Conservation (phyloP, 2,113 vertebrate species). For the Callopanchax toddi region DNA sequence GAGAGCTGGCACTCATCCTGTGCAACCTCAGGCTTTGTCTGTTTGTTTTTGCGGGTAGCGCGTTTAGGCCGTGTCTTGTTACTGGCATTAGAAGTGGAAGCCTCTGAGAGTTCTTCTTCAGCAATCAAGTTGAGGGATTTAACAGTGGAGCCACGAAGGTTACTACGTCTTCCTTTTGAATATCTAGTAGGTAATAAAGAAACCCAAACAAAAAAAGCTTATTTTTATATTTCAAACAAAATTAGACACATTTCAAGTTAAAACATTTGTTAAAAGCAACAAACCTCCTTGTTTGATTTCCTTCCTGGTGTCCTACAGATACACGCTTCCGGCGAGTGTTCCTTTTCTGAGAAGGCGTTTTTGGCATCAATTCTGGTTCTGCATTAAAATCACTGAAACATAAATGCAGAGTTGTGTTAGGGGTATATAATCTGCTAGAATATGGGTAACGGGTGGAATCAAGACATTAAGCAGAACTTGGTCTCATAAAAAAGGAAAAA, state of each 20-base stretch:
- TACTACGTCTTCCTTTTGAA: slow-evolving; percentile 79
- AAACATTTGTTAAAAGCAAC: slow-evolving; percentile 1
- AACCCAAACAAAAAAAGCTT: too few relatives aligned
- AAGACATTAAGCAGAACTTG: background rate
- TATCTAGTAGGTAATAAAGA: too few relatives aligned
- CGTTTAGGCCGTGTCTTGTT: slow-evolving; percentile 55
- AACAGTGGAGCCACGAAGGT: slow-evolving; percentile 75
- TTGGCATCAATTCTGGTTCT: slow-evolving; percentile 93
- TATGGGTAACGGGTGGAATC: too few relatives aligned
- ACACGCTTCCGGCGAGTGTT: slow-evolving; percentile 83
- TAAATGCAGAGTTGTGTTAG: background rate
- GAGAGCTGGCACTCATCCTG: slow-evolving; percentile 31
- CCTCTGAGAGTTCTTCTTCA: slow-evolving; percentile 49
- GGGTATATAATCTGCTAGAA: too few relatives aligned
- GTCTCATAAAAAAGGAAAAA: background rate
- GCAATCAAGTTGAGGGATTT: slow-evolving; percentile 65
- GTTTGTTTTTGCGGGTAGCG: slow-evolving; percentile 72
- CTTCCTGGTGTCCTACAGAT: slow-evolving; percentile 75
- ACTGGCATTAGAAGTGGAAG: slow-evolving; percentile 32
- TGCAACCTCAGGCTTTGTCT: slow-evolving; percentile 29
- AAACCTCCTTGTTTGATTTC: slow-evolving; percentile 81
- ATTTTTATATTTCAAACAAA: too few relatives aligned
- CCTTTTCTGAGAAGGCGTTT: slow-evolving; percentile 94
- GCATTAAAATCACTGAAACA: slow-evolving; percentile 82
- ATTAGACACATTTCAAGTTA: too few relatives aligned